phyloP scores from a whole-genome alignment of 2,888 invertebrate species.

The Tuberolachnus salignus region DNA sequence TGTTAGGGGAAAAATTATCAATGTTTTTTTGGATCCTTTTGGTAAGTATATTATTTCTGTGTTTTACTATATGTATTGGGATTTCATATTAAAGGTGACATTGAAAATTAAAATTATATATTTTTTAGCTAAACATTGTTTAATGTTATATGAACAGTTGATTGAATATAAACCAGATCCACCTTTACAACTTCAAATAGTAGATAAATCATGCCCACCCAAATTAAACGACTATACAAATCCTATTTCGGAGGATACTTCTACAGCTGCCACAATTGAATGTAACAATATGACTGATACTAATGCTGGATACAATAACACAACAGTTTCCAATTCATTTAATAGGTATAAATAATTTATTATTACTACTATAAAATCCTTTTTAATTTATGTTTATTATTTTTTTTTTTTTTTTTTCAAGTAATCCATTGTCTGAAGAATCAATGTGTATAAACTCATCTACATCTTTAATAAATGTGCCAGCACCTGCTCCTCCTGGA shows the following conservation, averaged over 20 bases:
- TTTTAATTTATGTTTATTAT: not conserved
- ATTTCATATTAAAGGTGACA: slow-evolving; percentile 10
- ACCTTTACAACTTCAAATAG: slow-evolving; percentile 3
- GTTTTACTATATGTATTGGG: not conserved
- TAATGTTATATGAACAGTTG: slow-evolving; percentile 76
- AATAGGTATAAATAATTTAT: slow-evolving; percentile 35
- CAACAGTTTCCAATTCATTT: slow-evolving; percentile 30
- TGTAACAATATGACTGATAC: slow-evolving; percentile 40
- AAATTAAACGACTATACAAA: slow-evolving; percentile 33
- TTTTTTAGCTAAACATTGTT: slow-evolving; percentile 73
- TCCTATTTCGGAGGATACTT: slow-evolving; percentile 23
- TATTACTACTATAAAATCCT: not conserved
- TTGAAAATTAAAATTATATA: slow-evolving; percentile 24
- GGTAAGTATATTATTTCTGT: slow-evolving; percentile 63
- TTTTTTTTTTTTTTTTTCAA: slow-evolving; percentile 27
- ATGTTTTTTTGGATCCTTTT: slow-evolving; percentile 90
- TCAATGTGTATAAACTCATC: slow-evolving; percentile 30
- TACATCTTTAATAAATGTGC: slow-evolving; percentile 26
- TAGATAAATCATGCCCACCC: slow-evolving; percentile 21
- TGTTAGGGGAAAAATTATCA: slow-evolving; percentile 94
- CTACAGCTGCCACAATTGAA: slow-evolving; percentile 30
- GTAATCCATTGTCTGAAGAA: slow-evolving; percentile 47
- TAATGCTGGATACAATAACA: slow-evolving; percentile 32
- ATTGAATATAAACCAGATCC: slow-evolving; percentile 67
- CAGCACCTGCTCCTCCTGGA: slow-evolving; percentile 19